phyloP scores from a whole-genome alignment of 1,140 invertebrate species.

The Rhyzopertha dominica region DNA sequence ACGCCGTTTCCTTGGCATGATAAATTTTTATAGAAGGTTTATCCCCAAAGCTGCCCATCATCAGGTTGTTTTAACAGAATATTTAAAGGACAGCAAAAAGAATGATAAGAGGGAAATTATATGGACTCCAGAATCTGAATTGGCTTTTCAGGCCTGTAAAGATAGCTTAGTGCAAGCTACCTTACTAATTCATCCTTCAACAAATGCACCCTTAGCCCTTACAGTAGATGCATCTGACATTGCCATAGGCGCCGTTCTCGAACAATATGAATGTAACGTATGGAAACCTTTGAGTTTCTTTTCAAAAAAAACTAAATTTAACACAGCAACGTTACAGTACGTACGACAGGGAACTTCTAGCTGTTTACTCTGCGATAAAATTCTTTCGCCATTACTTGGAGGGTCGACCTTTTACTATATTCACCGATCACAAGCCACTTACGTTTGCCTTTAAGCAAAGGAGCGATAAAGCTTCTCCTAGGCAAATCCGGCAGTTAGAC shows the following conservation, averaged over 20 bases:
- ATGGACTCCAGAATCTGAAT: slow-evolving; percentile 22
- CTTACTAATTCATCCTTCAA: slow-evolving; percentile 29
- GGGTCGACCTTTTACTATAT: slow-evolving; percentile 21
- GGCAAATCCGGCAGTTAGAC: slow-evolving; percentile 32
- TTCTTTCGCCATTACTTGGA: slow-evolving; percentile 32
- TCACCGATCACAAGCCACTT: slow-evolving; percentile 28
- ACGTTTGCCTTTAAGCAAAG: slow-evolving; percentile 20
- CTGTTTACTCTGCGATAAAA: slow-evolving; percentile 39
- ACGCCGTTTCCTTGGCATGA: slow-evolving; percentile 36
- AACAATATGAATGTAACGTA: slow-evolving; percentile 24
- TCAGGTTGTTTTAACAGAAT: slow-evolving; percentile 24
- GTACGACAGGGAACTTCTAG: slow-evolving; percentile 47
- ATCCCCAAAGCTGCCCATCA: slow-evolving; percentile 28
- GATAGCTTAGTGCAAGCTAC: slow-evolving; percentile 25
- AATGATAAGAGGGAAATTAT: slow-evolving; percentile 28
- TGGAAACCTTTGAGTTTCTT: slow-evolving; percentile 19
- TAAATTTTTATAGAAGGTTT: slow-evolving; percentile 40
- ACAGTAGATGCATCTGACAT: slow-evolving; percentile 32
- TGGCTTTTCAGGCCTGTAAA: too few relatives aligned
- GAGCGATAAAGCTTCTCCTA: slow-evolving; percentile 22
- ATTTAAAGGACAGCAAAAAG: slow-evolving; percentile 15
- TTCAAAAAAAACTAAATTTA: slow-evolving; percentile 29
- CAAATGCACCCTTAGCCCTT: slow-evolving; percentile 22
- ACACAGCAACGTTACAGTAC: slow-evolving; percentile 39
- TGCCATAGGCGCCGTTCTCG: slow-evolving; percentile 29